phyloP scores from a whole-genome alignment of 2,113 vertebrate genomes.

The Nerophis lumbriciformis region DNA sequence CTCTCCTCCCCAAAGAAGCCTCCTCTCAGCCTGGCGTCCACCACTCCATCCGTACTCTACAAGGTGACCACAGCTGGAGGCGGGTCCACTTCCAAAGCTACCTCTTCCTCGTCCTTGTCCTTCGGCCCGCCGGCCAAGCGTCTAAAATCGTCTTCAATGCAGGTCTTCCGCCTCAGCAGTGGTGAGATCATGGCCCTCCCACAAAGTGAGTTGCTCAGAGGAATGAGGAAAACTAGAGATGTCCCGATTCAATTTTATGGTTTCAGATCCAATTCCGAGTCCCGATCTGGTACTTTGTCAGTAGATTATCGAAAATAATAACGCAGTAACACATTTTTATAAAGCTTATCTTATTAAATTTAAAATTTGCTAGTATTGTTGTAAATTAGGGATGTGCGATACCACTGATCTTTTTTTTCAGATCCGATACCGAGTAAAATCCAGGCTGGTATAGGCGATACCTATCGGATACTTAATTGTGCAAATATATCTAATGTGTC shows the following conservation, averaged over 20 bases:
- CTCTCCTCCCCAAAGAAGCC: slow-evolving; percentile 63
- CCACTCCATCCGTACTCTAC: slow-evolving; percentile 63
- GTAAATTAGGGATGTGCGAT: too few relatives aligned
- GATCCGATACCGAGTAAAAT: too few relatives aligned
- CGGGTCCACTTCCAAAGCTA: slow-evolving; percentile 65
- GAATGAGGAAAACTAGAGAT: too few relatives aligned
- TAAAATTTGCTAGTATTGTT: too few relatives aligned
- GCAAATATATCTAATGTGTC: too few relatives aligned
- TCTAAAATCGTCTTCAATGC: slow-evolving; percentile 74
- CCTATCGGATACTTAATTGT: too few relatives aligned
- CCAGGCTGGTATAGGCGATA: too few relatives aligned
- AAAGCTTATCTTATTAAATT: too few relatives aligned
- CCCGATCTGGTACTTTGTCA: background rate
- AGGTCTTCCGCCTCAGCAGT: slow-evolving; percentile 73
- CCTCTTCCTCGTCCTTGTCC: slow-evolving; percentile 67
- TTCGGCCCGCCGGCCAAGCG: slow-evolving; percentile 74
- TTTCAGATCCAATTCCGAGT: too few relatives aligned
- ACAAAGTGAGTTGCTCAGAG: slow-evolving; percentile 60
- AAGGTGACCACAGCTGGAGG: slow-evolving; percentile 58
- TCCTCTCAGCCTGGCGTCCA: slow-evolving; percentile 49
- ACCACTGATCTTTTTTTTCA: too few relatives aligned
- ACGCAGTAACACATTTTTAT: too few relatives aligned
- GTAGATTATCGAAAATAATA: background rate
- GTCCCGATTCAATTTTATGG: too few relatives aligned
- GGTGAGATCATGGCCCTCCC: slow-evolving; percentile 70